Base-by-base conservation (phyloP, 2,113 vertebrate genomes). In the Ibidorhyncha struthersii region DNA sequence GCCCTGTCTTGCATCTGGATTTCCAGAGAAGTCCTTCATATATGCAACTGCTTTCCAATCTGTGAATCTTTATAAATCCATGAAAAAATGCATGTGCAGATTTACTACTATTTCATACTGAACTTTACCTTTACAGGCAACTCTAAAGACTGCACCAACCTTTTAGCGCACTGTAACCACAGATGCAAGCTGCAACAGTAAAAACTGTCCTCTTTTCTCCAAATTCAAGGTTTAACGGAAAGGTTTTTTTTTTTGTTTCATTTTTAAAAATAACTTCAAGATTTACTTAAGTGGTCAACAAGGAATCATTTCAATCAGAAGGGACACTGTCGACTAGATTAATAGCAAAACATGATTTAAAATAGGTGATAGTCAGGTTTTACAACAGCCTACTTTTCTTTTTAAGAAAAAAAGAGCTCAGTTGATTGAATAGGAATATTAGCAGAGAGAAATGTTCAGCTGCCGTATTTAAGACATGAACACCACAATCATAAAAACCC, bases 401-500 rank as follows among this genome's bases (percentile, higher is more conserved):
- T 71, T 80, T 80, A 77, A 77, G 63, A 50, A 93, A 66, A 74
- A 53, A 74, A 92, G 47, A 91, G n/a, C 78, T 93, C 73, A 79
- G 73, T 49, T 82, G 73, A 22, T 61, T 76, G 43, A 86, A 47
- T 21, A 89, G 32, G 59, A 90, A 20, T 74, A 82, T 89, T 84
- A 95, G 73, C 89, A 93, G 81, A 95, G 32, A 92, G 77, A 78
- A 94, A 84, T 47, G 56, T 91, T 84, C 94, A 86, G 74, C 34
- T 95, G 77, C 71, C 14, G 0, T 79, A 27, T 92, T 85, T 91
- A 89, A 80, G 94, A 87, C 74, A 81, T 45, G 76, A 97, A 94
- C 82, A 92, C 72, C 83, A 90, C 90, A 94, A 77, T 73, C 81
- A 56, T 89, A 96, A 96, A 93, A 91, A 90, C 91, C 83, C 94